Conservation (phyloP, 2,888 invertebrate genomes). For the Sesia apiformis region DNA sequence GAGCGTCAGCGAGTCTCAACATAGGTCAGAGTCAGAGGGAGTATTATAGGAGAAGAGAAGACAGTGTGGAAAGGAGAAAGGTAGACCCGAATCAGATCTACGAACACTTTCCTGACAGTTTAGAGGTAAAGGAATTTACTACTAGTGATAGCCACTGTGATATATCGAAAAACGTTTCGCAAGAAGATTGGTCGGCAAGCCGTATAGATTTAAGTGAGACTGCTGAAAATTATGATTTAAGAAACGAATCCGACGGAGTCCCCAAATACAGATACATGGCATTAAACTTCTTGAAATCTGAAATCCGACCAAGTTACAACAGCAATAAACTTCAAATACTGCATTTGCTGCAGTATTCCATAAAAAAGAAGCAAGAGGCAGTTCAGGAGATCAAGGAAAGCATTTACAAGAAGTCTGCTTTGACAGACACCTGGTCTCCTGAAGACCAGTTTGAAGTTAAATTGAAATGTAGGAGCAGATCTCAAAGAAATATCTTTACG, state of each 20-base stretch:
- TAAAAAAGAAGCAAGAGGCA: conserved; percentile 79
- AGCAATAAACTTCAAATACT: conserved; percentile 80
- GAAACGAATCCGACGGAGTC: conserved; percentile 47
- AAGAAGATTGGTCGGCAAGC: conserved; percentile 41
- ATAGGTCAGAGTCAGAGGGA: conserved; percentile 34
- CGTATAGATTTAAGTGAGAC: conserved; percentile 66
- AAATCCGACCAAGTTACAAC: conserved; percentile 83
- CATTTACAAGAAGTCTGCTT: conserved; percentile 60
- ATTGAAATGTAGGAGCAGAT: conserved; percentile 37
- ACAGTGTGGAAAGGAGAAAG: conserved; percentile 23
- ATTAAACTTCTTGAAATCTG: conserved; percentile 71
- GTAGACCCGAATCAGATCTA: conserved; percentile 48
- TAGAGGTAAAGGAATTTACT: conserved; percentile 46
- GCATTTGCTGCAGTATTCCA: conserved; percentile 81
- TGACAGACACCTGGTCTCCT: conserved; percentile 29
- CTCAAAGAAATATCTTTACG: conserved; percentile 51
- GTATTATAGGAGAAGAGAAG: conserved; percentile 24
- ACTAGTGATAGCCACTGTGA: conserved; percentile 41
- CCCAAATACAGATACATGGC: conserved; percentile 62
- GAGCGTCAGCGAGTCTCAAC: conserved; percentile 47
- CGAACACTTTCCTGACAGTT: conserved; percentile 59
- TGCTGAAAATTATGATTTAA: conserved; percentile 59
- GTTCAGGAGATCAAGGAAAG: conserved; percentile 69
- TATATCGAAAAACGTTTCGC: conserved; percentile 35
- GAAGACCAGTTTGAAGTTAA: conserved; percentile 31